These are phyloP conservation scores for Cryptus armator DNA, from an alignment of 2,888 invertebrate genomes.

Conservation along the genomic window DNA sequence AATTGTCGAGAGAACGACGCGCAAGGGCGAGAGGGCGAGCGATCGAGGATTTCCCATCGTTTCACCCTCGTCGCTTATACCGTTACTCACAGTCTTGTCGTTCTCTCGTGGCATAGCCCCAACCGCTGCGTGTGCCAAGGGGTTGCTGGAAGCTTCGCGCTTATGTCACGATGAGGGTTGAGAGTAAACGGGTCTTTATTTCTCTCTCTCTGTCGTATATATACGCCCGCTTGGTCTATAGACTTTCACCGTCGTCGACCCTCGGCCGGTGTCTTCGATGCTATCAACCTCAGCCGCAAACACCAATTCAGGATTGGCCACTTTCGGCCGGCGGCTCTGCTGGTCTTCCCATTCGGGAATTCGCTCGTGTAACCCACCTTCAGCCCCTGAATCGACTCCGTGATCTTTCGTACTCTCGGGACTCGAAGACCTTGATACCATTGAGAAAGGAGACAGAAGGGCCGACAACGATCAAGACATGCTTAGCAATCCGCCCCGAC, in stretches of 20 bases:
- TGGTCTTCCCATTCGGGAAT: slow-evolving; percentile 28
- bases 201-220: slow-evolving; percentile 9
- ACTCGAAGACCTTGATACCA: not conserved
- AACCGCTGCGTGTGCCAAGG: slow-evolving; percentile 10
- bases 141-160: slow-evolving; percentile 46
- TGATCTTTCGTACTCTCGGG: not conserved
- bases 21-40: slow-evolving; percentile 34
- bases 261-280: slow-evolving; percentile 75
- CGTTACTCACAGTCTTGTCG: slow-evolving; percentile 8
- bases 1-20: slow-evolving; percentile 19
- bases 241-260: slow-evolving; percentile 46
- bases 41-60: slow-evolving; percentile 51
- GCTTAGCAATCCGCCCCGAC: slow-evolving; percentile 37
- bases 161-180: slow-evolving; percentile 47
- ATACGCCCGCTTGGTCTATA: slow-evolving; percentile 53
- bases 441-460: not conserved
- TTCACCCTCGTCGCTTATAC: slow-evolving; percentile 44
- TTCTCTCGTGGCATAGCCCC: slow-evolving; percentile 25
- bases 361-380: not conserved
- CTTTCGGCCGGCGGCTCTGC: slow-evolving; percentile 71
- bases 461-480: slow-evolving; percentile 23
- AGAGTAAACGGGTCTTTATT: slow-evolving; percentile 48
- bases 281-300: slow-evolving; percentile 82
- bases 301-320: slow-evolving; percentile 79
- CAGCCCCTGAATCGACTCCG: not conserved